A percentile compares a stretch with the other conserved stretches of the same genome.
Conservation (phyloP, 92 coral and sea anemone genomes). For the Paragorgia papillata region DNA sequence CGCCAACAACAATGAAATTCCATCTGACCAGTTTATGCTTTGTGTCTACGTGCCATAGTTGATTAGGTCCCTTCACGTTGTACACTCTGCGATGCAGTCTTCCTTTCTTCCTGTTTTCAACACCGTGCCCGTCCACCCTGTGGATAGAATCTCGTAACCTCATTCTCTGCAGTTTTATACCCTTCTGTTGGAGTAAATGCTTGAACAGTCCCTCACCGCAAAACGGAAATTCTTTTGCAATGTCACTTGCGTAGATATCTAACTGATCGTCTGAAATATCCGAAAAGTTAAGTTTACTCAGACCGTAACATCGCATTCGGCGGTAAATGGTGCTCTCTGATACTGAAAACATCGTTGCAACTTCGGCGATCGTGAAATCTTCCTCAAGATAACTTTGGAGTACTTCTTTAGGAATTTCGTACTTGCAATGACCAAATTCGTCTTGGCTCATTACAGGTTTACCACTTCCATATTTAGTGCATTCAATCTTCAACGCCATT, state of each 20-base stretch:
- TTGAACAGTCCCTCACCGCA: conserved; percentile 61
- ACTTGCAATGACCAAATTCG: neutral
- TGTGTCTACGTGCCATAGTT: conserved; percentile 43
- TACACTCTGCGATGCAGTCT: conserved; percentile 47
- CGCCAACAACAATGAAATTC: conserved; percentile 53
- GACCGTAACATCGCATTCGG: conserved; percentile 41
- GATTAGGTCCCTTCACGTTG: conserved; percentile 36
- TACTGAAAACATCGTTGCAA: conserved; percentile 43
- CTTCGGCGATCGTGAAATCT: conserved; percentile 30
- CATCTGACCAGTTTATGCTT: conserved; percentile 50
- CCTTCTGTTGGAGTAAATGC: conserved; percentile 51
- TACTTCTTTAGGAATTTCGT: conserved; percentile 35
- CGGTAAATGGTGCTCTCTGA: conserved; percentile 40
- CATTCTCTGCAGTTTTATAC: conserved; percentile 60
- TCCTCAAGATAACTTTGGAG: conserved; percentile 37
- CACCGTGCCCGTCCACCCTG: conserved; percentile 44
- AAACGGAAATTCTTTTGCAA: conserved; percentile 61
- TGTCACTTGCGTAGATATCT: conserved; percentile 38
- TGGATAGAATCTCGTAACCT: conserved; percentile 42
- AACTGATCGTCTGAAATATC: conserved; percentile 47
- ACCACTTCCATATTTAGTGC: conserved; percentile 47
- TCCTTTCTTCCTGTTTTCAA: conserved; percentile 16
- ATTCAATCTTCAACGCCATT: conserved; percentile 65
- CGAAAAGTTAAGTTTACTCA: conserved; percentile 45
- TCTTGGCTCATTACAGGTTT: conserved; percentile 40